Base-by-base conservation (phyloP, 2,888 invertebrate genomes). In the Cephalotes varians region DNA sequence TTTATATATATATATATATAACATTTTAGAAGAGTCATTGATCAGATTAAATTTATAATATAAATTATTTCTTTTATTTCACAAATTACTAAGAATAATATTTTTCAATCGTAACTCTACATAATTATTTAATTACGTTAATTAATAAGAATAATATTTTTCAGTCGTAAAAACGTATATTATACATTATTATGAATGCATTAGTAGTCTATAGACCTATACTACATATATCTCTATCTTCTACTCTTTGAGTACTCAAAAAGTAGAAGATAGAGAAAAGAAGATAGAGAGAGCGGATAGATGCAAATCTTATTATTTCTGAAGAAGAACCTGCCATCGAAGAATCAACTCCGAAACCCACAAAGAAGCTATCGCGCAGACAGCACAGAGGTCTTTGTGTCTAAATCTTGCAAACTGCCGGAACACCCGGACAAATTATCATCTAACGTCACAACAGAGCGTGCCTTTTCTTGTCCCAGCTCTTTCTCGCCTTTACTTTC, bases 351-450 rank as follows among this genome's bases (percentile, higher is more conserved):
- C 47, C 56, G n/a, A 25, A 49, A 18, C 54, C 51, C 51, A 15
- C 74, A n/a, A 21, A 25, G 51, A 76, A 51, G 49, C 4, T 37
- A 76, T 77, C 54, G 44, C 56, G 56, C 7, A 9, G 18, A 34
- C 47, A 25, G 56, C 56, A 56, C n/a, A 51, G 44, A 51, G 51
- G 87, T 86, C 83, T 82, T 71, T 69, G 65, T 86, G 80, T 69
- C 84, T 67, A 86, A 90, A 85, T 77, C 87, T 91, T 82, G 91
- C 91, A 83, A 91, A 90, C 90, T 86, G 86, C 83, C 86, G 86
- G 83, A 85, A 87, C 88, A 85, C 89, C 88, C 90, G 90, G 91
- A 93, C 93, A 93, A 93, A 93, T 92, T 92, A 92, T 91, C 90
- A 88, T 89, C 87, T 83, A 74, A 67, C 86, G 91, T 91, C 91